Evolutionary conservation across 2,888 invertebrate genomes (phyloP).

Genomic region (Trilocha varians): DNA sequence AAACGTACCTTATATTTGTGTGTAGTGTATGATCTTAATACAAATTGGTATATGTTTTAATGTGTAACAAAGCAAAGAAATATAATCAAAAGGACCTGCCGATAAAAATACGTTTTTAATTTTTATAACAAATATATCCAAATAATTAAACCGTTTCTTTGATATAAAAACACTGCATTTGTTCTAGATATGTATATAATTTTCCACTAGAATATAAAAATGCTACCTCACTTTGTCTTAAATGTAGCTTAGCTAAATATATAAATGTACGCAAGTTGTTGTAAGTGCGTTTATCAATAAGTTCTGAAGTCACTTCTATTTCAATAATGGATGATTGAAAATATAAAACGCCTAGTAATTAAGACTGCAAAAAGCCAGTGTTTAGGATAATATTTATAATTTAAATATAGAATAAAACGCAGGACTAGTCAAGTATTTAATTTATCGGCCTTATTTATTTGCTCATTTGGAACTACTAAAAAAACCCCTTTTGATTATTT

Average conservation of each 20-base stretch:
- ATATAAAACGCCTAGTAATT: constrained; percentile 30
- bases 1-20: constrained; percentile 44
- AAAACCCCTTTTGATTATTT: no score
- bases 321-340: constrained; percentile 16
- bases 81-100: no score
- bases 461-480: constrained; percentile 25
- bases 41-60: not conserved
- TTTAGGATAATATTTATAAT: constrained; percentile 46
- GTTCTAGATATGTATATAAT: constrained; percentile 63
- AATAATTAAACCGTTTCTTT: not conserved
- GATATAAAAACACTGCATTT: constrained; percentile 50
- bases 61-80: not conserved
- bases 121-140: no score
- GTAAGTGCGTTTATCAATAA: constrained; percentile 19
- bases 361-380: constrained; percentile 66
- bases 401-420: constrained; percentile 50
- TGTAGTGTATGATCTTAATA: constrained; percentile 55
- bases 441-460: constrained; percentile 37
- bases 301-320: constrained; percentile 15
- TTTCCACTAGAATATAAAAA: constrained; percentile 68
- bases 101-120: no score
- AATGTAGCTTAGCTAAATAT: constrained; percentile 59
- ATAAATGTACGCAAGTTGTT: constrained; percentile 17
- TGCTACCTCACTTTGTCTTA: constrained; percentile 70
- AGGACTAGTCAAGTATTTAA: constrained; percentile 66